Evolutionary conservation across 2,797 vertebrate genomes (phyloP), one percentile per base, ranked within the genome.

Genomic region (Parambassis ranga): DNA sequence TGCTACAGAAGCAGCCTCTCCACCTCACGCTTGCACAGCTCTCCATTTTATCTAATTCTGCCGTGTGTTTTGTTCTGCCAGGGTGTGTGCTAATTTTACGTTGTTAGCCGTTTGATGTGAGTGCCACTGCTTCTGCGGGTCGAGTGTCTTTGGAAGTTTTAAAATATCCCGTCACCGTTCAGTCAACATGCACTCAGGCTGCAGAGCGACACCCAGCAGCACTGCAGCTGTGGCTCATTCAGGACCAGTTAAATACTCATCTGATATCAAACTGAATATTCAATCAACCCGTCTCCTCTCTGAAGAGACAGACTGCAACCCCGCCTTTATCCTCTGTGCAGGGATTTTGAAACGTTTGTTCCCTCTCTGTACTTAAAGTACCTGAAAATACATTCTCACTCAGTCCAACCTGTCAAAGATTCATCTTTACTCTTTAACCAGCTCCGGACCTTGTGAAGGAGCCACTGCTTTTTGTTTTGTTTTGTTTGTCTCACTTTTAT

Each of bases 251-350:
- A 67, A 77, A 77, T 70, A 60, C 70, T 72, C 60, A 10, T 71
- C 75, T 64, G 46, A 51, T 59, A 72, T 79, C 79, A 79, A 65
- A 60, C 64, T 73, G 76, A 82, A 82, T 82, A 72, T 84, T 73
- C 46, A 66, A 79, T 77, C 61, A 52, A 7, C 7, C 33, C 31
- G 24, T 78, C 65, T 67, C 42, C 35, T 36, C 4, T 1, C 50
- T 56, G 49, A 48, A 44, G 64, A 16, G 66, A 53, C 16, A 46
- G 76, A 31, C 3, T 58, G 56, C 61, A 32, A 26, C 59, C 18
- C 8, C 3, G 6, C 41, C 38, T 49, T 38, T 9, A n/a, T 1
- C 59, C 36, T 26, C 14, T 23, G 61, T n/a, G 8, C 3, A 52
- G 39, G 50, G 19, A 0, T 52, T 72, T 53, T 43, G 4, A 41